phyloP scores from a whole-genome alignment of 1,140 invertebrate species.

The Plectrocnemia conspersa region DNA sequence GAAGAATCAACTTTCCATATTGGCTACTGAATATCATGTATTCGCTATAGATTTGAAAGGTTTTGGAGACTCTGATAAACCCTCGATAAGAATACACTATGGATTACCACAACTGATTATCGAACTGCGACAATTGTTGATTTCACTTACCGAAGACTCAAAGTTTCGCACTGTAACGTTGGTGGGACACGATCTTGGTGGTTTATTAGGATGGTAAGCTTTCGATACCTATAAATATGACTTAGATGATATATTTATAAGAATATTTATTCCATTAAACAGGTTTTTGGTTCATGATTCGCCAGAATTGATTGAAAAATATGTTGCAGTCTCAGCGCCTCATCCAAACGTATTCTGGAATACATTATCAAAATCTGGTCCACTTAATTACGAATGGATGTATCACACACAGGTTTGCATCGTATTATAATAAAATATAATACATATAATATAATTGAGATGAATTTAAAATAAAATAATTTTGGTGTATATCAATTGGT shows the following conservation, averaged over 20 bases:
- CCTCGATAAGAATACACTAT: constrained; percentile 59
- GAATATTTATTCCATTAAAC: neutral
- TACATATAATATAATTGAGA: too few relatives aligned
- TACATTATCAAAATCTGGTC: constrained; percentile 48
- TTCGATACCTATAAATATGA: neutral
- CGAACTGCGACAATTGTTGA: constrained; percentile 50
- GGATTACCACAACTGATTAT: constrained; percentile 61
- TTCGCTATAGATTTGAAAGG: constrained; percentile 76
- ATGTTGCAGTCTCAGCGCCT: constrained; percentile 69
- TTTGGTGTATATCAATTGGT: too few relatives aligned
- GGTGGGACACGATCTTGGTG: constrained; percentile 80
- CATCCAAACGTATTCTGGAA: constrained; percentile 69
- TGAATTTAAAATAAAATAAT: too few relatives aligned
- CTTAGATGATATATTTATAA: neutral
- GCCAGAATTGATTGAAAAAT: constrained; percentile 66
- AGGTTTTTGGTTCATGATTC: constrained; percentile 55
- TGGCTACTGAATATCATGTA: constrained; percentile 50
- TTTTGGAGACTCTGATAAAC: constrained; percentile 79
- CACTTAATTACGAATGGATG: constrained; percentile 65
- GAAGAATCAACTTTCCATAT: constrained; percentile 57
- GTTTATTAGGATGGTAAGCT: constrained; percentile 63
- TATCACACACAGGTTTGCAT: constrained; percentile 59
- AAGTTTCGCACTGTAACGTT: constrained; percentile 52
- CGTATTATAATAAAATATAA: neutral
- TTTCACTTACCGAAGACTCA: neutral